Evolutionary conservation across 2,113 vertebrate genomes (phyloP), one percentile per base, ranked within the genome.

Genomic region (Neomonachus schauinslandi): DNA sequence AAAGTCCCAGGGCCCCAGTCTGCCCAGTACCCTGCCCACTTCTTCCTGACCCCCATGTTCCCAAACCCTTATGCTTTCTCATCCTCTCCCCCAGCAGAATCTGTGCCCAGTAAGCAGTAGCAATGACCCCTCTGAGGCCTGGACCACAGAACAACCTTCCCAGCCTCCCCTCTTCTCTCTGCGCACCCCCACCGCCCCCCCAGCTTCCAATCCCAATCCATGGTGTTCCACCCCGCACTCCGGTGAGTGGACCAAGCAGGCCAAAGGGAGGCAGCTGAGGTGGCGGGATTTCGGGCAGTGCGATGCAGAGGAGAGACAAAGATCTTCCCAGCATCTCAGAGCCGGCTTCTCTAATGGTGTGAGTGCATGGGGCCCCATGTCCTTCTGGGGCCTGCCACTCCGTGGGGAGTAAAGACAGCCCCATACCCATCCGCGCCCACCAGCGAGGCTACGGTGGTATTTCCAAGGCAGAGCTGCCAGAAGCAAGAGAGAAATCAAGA

Each of bases 401-500:
- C 33, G 7, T 61, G 76, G 18, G 86, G 39, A 11, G 0, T 16
- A 21, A 16, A 15, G 31, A 89, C 12, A 65, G 36, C 18, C 10
- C 4, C 19, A 31, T 5, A 12, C 12, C 16, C 28, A 21, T 7
- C 42, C 51, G 42, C 9, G 7, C 14, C 21, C n/a, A 16, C 31
- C 26, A 46, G 15, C 0, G 49, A 55, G 86, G 53, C 77, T 12
- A 5, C 51, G 1, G 2, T 1, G 2, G 28, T 2, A 15, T 26
- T 72, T 49, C 79, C 84, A 77, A 71, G 57, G 51, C 80, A 77
- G 36, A 80, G 71, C 33, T 65, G 59, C 49, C 33, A 76, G 16
- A 69, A 83, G 88, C 49, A 42, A 49, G 42, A 96, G 87, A 95
- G 83, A 93, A 84, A 95, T 96, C 92, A 92, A 92, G 95, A 79